Percentiles rank a stretch among this genome's conserved stretches.
These are phyloP conservation scores for Chrysemys picta DNA, from an alignment of 2,113 vertebrate species.

Conservation along the genomic window DNA sequence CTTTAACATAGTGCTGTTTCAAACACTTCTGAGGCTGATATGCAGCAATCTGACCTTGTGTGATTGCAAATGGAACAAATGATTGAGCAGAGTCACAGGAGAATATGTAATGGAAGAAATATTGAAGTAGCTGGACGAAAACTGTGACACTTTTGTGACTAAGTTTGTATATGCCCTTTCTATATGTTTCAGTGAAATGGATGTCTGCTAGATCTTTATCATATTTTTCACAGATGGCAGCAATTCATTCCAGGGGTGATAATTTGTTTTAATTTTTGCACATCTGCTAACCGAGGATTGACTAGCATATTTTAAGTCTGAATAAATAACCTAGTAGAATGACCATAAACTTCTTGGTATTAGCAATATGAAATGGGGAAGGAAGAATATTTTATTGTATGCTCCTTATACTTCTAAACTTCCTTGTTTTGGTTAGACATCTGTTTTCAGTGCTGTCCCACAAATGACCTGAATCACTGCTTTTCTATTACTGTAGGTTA, in stretches of 20 bases:
- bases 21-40: too few species aligned
- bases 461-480: not conserved
- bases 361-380: not conserved
- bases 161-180: not conserved
- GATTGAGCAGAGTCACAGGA: not conserved
- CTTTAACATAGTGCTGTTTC: too few species aligned
- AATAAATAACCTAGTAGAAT: not conserved
- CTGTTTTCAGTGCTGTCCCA: not conserved
- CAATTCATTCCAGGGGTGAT: accelerated
- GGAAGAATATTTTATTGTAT: not conserved
- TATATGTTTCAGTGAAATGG: not conserved
- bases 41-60: too few species aligned
- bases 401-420: not conserved
- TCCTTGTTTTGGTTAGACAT: not conserved
- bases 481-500: not conserved
- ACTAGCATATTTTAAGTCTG: not conserved
- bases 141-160: not conserved
- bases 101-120: not conserved
- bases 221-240: not conserved
- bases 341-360: not conserved
- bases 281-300: not conserved
- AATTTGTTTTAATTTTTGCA: not conserved
- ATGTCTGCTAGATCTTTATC: not conserved
- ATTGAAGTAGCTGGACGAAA: not conserved
- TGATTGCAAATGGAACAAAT: too few species aligned